phyloP scores from a whole-genome alignment of 2,888 invertebrate species.

The Lomographa bimaculata region DNA sequence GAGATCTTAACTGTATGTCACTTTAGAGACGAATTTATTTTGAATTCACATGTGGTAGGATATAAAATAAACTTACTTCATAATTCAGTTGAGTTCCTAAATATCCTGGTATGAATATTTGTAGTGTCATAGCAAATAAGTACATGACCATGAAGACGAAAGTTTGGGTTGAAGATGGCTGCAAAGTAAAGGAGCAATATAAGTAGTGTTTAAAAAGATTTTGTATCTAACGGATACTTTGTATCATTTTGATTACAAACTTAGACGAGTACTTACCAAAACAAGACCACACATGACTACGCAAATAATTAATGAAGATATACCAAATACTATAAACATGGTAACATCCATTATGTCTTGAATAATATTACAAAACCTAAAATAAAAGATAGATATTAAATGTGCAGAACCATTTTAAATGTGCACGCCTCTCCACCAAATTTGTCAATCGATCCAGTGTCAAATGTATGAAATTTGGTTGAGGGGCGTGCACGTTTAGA shows the following conservation, averaged over 20 bases:
- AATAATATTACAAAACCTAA: constrained; percentile 50
- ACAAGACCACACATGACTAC: constrained; percentile 53
- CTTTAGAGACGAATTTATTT: not conserved
- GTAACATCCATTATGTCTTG: constrained; percentile 52
- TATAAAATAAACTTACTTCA: constrained; percentile 40
- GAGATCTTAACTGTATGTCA: constrained; percentile 10
- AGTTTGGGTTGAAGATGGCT: constrained; percentile 49
- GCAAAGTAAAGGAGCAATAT: constrained; percentile 31
- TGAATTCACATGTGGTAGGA: too few species aligned
- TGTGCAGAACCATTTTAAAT: too few species aligned
- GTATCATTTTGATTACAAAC: too few species aligned
- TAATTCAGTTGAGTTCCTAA: constrained; percentile 53
- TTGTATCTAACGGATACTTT: too few species aligned
- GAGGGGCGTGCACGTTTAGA: too few species aligned
- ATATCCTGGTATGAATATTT: constrained; percentile 56
- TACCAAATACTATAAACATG: constrained; percentile 60
- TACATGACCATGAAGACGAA: constrained; percentile 49
- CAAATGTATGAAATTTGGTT: too few species aligned
- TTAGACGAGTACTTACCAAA: constrained; percentile 52
- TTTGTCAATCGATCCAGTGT: too few species aligned
- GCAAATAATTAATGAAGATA: constrained; percentile 59
- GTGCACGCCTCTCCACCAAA: too few species aligned
- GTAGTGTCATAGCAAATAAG: constrained; percentile 45
- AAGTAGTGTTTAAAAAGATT: too few species aligned
- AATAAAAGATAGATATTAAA: constrained; percentile 32